Conservation (phyloP, 1,140 invertebrate species). For the Drosophila repleta region DNA sequence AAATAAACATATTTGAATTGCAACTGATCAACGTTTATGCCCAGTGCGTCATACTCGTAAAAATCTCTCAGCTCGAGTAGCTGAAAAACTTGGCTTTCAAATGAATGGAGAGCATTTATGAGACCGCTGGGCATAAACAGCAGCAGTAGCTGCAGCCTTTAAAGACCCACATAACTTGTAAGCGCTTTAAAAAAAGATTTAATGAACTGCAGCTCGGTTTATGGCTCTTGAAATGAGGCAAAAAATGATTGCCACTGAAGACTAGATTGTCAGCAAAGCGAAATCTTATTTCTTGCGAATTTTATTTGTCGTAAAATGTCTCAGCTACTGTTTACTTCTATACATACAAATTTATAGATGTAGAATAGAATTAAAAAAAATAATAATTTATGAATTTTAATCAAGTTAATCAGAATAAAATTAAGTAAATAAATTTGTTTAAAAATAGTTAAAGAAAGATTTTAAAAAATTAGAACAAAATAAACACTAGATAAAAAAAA, state of each 20-base stretch:
- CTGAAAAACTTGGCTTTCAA: not conserved
- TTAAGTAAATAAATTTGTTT: too few species aligned
- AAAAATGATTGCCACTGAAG: not conserved
- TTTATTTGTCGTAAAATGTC: too few species aligned
- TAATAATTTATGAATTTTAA: too few species aligned
- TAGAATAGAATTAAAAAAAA: too few species aligned
- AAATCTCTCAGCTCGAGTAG: slow-evolving; percentile 18
- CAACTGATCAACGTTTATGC: slow-evolving; percentile 27
- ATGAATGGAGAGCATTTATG: slow-evolving; percentile 13
- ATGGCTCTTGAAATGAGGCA: not conserved
- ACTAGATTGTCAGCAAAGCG: too few species aligned
- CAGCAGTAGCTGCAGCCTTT: not conserved
- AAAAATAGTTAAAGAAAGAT: too few species aligned
- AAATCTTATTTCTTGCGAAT: too few species aligned
- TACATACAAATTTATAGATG: too few species aligned
- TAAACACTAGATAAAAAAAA: too few species aligned
- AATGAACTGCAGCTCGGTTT: not conserved
- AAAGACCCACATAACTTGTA: not conserved
- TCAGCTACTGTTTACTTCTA: too few species aligned
- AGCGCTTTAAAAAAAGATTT: not conserved
- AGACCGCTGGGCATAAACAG: slow-evolving; percentile 5
- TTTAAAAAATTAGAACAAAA: too few species aligned
- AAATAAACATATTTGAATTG: slow-evolving; percentile 22
- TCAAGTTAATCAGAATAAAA: too few species aligned
- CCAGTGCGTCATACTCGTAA: slow-evolving; percentile 11